Evolutionary conservation across 2,888 invertebrate species (phyloP), one percentile per base, ranked within the genome.

Genomic region (Coenonympha arcania): DNA sequence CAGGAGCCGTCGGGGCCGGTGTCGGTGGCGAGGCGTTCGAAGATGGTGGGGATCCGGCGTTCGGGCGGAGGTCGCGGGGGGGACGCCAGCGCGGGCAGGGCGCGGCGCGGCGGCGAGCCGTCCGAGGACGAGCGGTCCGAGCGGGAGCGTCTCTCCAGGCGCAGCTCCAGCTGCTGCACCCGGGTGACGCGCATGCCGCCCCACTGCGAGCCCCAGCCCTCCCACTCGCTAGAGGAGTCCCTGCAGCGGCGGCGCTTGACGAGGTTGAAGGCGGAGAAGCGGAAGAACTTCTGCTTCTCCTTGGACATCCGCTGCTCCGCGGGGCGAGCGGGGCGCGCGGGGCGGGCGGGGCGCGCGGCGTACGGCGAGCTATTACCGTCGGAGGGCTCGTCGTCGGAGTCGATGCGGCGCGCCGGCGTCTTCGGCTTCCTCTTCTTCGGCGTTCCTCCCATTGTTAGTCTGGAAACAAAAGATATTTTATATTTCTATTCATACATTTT

Each of bases 221-320:
- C 82, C 81, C 79, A 81, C 62, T 76, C 77, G 61, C 71, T 66
- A 48, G 81, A 77, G 42, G 77, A 73, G 48, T 67, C 71, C 52
- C 82, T 69, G 43, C 75, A 68, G 47, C 77, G 71, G n/a, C 73
- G 70, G 49, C 84, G 84, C 74, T 89, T 89, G 61, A 90, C 91
- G 56, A 91, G 88, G 76, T 93, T 93, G 76, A 93, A 93, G 47
- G 91, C 93, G 65, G 93, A 93, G 73, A 90, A 89, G 75, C 93
- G 88, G 88, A 94, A 94, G 87, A 94, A 94, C 83, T 93, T 93
- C 82, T 93, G 93, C 80, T 94, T 94, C 88, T 94, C 94, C 86
- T 93, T 93, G 60, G 93, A 93, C 89, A 94, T 93, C 74, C 89
- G 89, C 75, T 84, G 87, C 78, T 93, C 93, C 79, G 90, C 88